Evolutionary conservation across 1,140 invertebrate genomes (phyloP).

Genomic region (Melitaea cinxia): DNA sequence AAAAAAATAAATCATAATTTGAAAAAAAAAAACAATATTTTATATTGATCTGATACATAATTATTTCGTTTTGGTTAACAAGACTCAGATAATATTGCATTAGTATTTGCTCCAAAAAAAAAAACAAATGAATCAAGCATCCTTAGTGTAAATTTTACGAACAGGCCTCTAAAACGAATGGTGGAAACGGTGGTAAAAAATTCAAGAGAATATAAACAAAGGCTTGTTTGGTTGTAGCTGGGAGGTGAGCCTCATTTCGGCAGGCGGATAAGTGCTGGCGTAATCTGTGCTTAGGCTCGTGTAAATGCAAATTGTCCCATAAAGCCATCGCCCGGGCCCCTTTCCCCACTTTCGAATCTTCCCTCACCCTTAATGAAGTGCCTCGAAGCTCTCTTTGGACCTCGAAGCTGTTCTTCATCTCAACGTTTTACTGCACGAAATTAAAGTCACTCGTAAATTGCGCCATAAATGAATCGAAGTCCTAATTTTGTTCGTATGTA

Average conservation of each 20-base stretch:
- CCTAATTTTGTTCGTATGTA: constrained; percentile 36
- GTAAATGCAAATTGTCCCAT: constrained; percentile 81
- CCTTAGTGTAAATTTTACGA: constrained; percentile 45
- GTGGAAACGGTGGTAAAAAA: constrained; percentile 60
- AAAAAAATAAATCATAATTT: no score
- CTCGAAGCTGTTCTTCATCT: constrained; percentile 64
- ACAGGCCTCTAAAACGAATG: constrained; percentile 73
- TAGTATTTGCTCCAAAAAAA: no score
- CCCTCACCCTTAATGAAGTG: constrained; percentile 72
- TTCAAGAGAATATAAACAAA: constrained; percentile 73
- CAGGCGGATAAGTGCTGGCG: constrained; percentile 74
- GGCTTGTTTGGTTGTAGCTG: constrained; percentile 66
- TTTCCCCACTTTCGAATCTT: constrained; percentile 36
- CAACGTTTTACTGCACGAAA: constrained; percentile 63
- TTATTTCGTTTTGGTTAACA: no score
- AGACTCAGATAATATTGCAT: no score
- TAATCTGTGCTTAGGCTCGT: constrained; percentile 79
- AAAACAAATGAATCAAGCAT: not conserved
- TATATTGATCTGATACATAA: no score
- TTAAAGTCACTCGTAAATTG: constrained; percentile 65
- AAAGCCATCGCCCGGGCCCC: constrained; percentile 63
- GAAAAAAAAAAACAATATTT: no score
- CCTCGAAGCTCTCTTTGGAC: constrained; percentile 53
- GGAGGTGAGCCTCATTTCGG: constrained; percentile 68
- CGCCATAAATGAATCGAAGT: constrained; percentile 42